Evolutionary conservation across 2,797 vertebrate genomes (phyloP).

Genomic region (Helicolenus hilgendorfi): DNA sequence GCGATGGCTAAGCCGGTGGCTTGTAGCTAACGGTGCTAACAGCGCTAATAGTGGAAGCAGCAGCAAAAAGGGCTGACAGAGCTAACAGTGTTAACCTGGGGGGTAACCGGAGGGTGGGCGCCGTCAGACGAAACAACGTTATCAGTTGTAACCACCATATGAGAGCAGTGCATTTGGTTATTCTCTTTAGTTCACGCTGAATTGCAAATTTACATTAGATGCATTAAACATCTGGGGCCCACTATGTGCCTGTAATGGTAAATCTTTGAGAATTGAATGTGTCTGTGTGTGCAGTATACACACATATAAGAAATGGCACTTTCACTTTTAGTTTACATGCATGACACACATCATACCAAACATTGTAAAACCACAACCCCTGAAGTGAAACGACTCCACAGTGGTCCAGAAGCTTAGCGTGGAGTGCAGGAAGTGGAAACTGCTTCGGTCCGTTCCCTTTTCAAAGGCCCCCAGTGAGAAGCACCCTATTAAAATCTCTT

Average conservation of each 20-base stretch:
- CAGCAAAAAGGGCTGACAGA: too few relatives aligned
- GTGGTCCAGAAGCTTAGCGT: slow-evolving; percentile 24
- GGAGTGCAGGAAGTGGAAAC: slow-evolving; percentile 44
- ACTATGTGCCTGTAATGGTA: not conserved
- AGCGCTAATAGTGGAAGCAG: not conserved
- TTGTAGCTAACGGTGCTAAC: too few relatives aligned
- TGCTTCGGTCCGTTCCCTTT: slow-evolving; percentile 60
- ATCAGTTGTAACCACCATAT: too few relatives aligned
- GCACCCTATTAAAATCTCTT: slow-evolving; percentile 80
- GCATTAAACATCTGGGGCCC: not conserved
- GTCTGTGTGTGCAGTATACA: not conserved
- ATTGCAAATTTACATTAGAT: not conserved
- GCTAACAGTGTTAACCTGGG: too few relatives aligned
- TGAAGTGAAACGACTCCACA: slow-evolving; percentile 29
- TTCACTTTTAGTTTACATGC: not conserved
- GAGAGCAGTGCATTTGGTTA: not conserved
- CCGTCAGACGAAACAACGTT: too few relatives aligned
- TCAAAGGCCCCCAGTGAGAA: slow-evolving; percentile 69
- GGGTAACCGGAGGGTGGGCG: too few relatives aligned
- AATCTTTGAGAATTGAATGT: not conserved
- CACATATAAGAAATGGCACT: not conserved
- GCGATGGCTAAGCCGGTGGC: too few relatives aligned
- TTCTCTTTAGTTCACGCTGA: not conserved
- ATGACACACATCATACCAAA: not conserved
- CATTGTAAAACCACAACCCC: slow-evolving; percentile 27